Evolutionary conservation across 2,113 vertebrate species (phyloP), one percentile per base, ranked within the genome.

Genomic region (Onychorhynchus coronatus): DNA sequence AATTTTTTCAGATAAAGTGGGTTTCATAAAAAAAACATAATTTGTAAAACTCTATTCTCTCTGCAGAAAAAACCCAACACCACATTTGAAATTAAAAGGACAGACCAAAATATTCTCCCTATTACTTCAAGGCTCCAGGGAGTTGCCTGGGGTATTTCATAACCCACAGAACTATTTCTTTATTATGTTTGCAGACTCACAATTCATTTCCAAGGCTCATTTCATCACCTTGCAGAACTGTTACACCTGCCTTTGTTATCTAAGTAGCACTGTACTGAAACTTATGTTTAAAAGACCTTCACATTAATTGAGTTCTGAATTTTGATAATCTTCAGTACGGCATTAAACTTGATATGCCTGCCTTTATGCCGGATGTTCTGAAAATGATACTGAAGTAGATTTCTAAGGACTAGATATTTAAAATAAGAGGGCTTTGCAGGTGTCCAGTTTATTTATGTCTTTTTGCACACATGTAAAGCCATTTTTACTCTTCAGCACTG

Each of bases 51-150:
- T 85, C 27, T 53, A 5, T 27, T 83, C 31, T 82, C 31, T 76
- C 47, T 56, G 14, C 25, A 88, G 62, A 82, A 85, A 39, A 56
- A 56, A 74, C 81, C 18, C 87, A 58, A 85, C 88, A 42, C 12
- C 93, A 68, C 12, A n/a, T 85, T 65, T 85, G 47, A 88, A 92
- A 88, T 88, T 35, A 82, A 88, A 93, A 83, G 33, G 62, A 90
- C 75, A 76, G 35, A 50, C 3, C 8, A 79, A 44, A 75, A 66
- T 79, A 68, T 47, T 79, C 39, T 95, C n/a, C 15, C 59, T 33
- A 68, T 79, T 88, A 65, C 23, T 85, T 76, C 15, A 88, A 74
- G 71, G 50, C 53, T 55, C 37, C 12, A 42, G 35, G 62, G 71
- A 85, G 25, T 62, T 76, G 31, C 71, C 37, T 90, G 58, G 15